Conservation (phyloP, 2,797 vertebrate genomes). For the Harpagifer antarcticus region DNA sequence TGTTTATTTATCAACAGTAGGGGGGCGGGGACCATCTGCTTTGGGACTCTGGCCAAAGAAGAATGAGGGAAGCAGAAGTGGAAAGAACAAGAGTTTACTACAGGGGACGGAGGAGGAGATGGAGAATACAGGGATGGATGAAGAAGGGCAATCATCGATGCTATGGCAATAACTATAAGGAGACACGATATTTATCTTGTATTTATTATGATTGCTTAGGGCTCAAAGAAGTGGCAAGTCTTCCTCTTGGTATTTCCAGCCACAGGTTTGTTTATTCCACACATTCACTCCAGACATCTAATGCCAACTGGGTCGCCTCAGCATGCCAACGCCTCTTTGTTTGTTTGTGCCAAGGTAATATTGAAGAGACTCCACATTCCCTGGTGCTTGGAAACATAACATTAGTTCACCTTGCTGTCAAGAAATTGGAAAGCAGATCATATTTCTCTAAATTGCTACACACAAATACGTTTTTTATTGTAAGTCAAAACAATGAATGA, state of each 20-base stretch:
- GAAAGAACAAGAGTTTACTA: slow-evolving; percentile 18
- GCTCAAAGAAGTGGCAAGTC: slow-evolving; percentile 59
- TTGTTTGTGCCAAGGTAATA: slow-evolving; percentile 55
- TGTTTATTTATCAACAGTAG: slow-evolving; percentile 68
- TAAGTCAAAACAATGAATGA: neutral
- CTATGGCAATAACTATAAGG: slow-evolving; percentile 6
- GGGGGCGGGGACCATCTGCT: slow-evolving; percentile 77
- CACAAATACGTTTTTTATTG: too few relatives aligned
- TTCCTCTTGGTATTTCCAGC: slow-evolving; percentile 64
- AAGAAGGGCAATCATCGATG: neutral
- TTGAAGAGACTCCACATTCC: slow-evolving; percentile 21
- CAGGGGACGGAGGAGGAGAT: slow-evolving; percentile 5
- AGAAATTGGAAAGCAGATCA: neutral
- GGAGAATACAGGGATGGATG: slow-evolving; percentile 9
- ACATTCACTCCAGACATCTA: slow-evolving; percentile 59
- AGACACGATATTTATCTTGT: slow-evolving; percentile 62
- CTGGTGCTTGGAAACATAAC: neutral
- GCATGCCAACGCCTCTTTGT: slow-evolving; percentile 40
- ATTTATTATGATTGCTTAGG: slow-evolving; percentile 15
- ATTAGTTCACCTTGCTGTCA: neutral
- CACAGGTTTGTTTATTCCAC: slow-evolving; percentile 70
- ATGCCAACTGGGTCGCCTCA: slow-evolving; percentile 55
- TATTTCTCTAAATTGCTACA: too few relatives aligned
- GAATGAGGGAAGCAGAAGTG: slow-evolving; percentile 45
- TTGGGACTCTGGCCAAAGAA: slow-evolving; percentile 73